Conservation (phyloP, 1,140 invertebrate genomes). For the Chrysopa pallens region DNA sequence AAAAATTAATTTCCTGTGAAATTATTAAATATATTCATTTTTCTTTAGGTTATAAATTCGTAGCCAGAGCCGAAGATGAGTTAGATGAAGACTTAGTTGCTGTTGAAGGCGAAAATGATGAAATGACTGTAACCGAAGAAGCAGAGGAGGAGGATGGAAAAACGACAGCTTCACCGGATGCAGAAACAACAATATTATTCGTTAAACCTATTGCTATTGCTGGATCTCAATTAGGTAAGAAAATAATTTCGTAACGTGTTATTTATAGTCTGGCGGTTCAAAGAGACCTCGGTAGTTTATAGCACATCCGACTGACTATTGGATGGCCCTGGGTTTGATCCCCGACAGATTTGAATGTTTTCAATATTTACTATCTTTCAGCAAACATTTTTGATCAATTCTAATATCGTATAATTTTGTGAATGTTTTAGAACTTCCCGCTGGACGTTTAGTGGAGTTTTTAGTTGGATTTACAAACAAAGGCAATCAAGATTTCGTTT, state of each 20-base stretch:
- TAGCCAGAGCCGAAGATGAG: conserved; percentile 61
- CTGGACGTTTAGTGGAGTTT: conserved; percentile 83
- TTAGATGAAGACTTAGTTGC: conserved; percentile 53
- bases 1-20: background rate
- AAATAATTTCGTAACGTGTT: no score
- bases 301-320: no score
- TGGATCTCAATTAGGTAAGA: conserved; percentile 37
- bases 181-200: conserved; percentile 82
- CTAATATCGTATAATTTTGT: conserved; percentile 17
- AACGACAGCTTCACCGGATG: conserved; percentile 69
- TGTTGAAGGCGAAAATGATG: conserved; percentile 41
- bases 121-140: conserved; percentile 37
- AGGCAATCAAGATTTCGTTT: conserved; percentile 73
- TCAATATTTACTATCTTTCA: background rate
- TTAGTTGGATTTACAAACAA: conserved; percentile 93
- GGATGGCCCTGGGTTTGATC: no score
- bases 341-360: no score
- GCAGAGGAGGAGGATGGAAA: conserved; percentile 49
- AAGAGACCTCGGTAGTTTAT: no score
- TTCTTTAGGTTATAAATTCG: conserved; percentile 33
- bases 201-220: conserved; percentile 56
- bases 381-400: conserved; percentile 10
- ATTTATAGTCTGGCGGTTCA: no score
- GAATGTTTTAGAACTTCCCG: conserved; percentile 68
- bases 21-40: background rate